Base-by-base conservation (phyloP, 2,113 vertebrate genomes). In the Tyrannus savana region DNA sequence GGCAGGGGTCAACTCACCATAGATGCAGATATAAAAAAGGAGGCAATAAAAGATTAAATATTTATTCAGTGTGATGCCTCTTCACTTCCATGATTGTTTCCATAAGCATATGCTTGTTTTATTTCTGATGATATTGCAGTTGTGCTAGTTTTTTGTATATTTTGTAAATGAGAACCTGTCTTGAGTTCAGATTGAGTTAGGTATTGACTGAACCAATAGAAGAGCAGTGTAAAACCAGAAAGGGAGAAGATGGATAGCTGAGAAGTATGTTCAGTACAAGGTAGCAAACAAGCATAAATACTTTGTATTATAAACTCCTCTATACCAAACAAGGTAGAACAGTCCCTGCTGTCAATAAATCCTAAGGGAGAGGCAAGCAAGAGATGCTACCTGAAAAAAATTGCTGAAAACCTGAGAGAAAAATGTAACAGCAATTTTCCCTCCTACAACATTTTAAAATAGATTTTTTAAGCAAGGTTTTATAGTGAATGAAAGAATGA, bases 1-100 rank as follows among this genome's bases (percentile, higher is more conserved):
- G 46, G 2, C 12, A 2, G 0, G 15, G 21, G 23, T 56, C 30
- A 58, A 47, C 2, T 6, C 27, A 23, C 3, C 7, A 55, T 10
- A 67, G 55, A 60, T 12, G 8, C 18, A 58, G 9, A 44, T n/a
- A 21, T 7, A 39, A 69, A 85, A 63, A 33, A 78, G 1, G 1
- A 68, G 14, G n/a, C 5, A 71, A 52, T 56, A 44, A 56, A 89
- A 66, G 8, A 21, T 47, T 14, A n/a, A 25, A 24, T 47, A 63
- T 41, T 63, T 77, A 39, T 62, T 92, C 1, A 0, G 0, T 21
- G 7, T 49, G 27, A 77, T 24, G 3, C 12, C 77, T 84, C 37
- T 82, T 81, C 23, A 49, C 4, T 56, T 74, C 46, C 17, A 10
- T 74, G 6, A 24, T 30, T 56, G 16, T 39, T 84, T 84, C 60